Percentiles rank a stretch among this genome's conserved stretches.
Conservation (phyloP, 2,888 invertebrate genomes). For the Drosophila pegasa region DNA sequence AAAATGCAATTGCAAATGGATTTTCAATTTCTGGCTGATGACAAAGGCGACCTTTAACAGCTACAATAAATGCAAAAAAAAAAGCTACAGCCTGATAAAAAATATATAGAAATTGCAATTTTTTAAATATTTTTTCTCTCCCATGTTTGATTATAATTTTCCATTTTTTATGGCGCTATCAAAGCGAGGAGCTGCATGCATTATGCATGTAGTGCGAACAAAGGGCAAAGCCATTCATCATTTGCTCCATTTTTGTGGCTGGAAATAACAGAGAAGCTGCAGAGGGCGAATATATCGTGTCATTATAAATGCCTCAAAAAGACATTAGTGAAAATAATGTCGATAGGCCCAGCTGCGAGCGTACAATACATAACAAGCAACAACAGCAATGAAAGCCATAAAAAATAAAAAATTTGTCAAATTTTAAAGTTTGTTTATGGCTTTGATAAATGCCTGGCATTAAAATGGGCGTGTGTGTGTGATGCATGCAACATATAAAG, state of each 20-base stretch:
- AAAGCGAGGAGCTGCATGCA: conserved; percentile 2
- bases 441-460: conserved; percentile 40
- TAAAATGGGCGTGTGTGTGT: conserved; percentile 6
- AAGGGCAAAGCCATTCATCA: conserved; percentile 1
- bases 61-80: background rate
- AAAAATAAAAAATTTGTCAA: conserved; percentile 12
- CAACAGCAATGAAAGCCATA: background rate
- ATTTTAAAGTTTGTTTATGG: conserved; percentile 42
- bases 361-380: conserved; percentile 1
- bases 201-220: background rate
- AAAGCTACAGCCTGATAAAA: background rate
- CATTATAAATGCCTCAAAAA: conserved; percentile 27
- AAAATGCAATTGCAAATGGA: conserved; percentile 55
- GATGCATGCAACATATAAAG: conserved; percentile 41
- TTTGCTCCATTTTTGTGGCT: background rate
- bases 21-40: conserved; percentile 63
- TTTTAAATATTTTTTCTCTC: background rate
- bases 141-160: background rate
- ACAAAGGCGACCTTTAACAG: conserved; percentile 35
- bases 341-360: background rate
- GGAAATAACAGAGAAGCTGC: background rate
- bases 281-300: background rate
- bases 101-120: background rate
- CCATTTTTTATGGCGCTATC: background rate
- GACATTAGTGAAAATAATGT: conserved; percentile 8